A percentile compares a stretch with the other conserved stretches of the same genome.
These are phyloP conservation scores for Nothocercus julius DNA, from an alignment of 2,113 vertebrate genomes.

Conservation along the genomic window DNA sequence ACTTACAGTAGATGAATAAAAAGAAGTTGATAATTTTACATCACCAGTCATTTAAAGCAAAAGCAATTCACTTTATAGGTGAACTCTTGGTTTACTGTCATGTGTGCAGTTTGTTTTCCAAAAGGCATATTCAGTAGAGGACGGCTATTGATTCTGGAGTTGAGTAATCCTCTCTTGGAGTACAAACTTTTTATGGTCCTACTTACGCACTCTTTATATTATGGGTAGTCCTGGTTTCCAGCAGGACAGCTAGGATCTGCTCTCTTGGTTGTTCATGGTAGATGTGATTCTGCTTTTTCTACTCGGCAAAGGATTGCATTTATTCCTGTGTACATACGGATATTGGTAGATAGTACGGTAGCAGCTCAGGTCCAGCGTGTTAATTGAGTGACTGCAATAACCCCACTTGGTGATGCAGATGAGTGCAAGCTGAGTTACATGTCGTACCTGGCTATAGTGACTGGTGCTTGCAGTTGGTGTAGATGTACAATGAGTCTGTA, in stretches of 20 bases:
- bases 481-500: background rate
- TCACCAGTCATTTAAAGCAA: background rate
- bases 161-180: background rate
- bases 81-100: background rate
- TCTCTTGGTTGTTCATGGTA: background rate
- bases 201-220: accelerated
- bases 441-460: background rate
- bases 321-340: accelerated
- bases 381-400: background rate
- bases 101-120: background rate
- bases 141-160: background rate
- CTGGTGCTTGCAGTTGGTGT: background rate
- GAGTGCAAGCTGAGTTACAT: background rate
- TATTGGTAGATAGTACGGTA: background rate
- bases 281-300: background rate
- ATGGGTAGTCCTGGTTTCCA: background rate
- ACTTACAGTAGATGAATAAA: background rate
- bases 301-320: background rate
- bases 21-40: background rate
- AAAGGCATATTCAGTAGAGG: background rate
- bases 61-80: background rate
- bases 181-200: background rate
- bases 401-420: background rate
- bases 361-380: accelerated
- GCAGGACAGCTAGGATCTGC: background rate